Base-by-base conservation (phyloP, 2,113 vertebrate genomes). In the Microcebus murinus region DNA sequence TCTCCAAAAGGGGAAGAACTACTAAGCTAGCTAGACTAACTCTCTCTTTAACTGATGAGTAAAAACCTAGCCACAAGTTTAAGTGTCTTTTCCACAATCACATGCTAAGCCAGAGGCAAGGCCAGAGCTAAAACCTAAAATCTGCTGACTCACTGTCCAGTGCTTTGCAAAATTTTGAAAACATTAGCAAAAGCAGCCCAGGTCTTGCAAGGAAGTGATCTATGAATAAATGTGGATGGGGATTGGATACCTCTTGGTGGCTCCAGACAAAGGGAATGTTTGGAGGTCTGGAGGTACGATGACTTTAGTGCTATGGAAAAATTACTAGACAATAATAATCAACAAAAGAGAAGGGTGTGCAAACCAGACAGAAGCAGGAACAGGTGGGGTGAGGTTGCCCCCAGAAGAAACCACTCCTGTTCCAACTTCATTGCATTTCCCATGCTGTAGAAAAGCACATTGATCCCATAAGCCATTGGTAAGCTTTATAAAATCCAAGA, bases 111-210 rank as follows among this genome's bases (percentile, higher is more conserved):
- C 14, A 57, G 81, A 57, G 5, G n/a, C 39, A 90, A 86, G 36
- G 61, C 25, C 45, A 77, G 59, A 83, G 61, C 18, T 71, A 55
- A 93, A 95, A 48, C 17, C 36, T 23, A 17, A 45, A 90, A 84
- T 59, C 48, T 48, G 25, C 23, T 71, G 84, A 68, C 31, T 76
- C 73, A 25, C 55, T 45, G 57, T 52, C 20, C 31, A 48, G 68
- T 31, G 84, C 50, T 96, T 97, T 61, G 70, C 42, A 42, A 91
- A 59, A 48, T 80, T 87, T 77, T 73, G 52, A 55, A 79, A 87
- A 87, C 48, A 61, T 52, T 36, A 57, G 27, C 23, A n/a, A 83
- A 88, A 81, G 77, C 7, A 73, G 48, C 6, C 65, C 34, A 18
- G 18, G 48, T 55, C 45, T 70, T 63, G 68, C n/a, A 76, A 6